Base-by-base conservation (phyloP, 2,888 invertebrate genomes). In the Pristionchus mayeri region DNA sequence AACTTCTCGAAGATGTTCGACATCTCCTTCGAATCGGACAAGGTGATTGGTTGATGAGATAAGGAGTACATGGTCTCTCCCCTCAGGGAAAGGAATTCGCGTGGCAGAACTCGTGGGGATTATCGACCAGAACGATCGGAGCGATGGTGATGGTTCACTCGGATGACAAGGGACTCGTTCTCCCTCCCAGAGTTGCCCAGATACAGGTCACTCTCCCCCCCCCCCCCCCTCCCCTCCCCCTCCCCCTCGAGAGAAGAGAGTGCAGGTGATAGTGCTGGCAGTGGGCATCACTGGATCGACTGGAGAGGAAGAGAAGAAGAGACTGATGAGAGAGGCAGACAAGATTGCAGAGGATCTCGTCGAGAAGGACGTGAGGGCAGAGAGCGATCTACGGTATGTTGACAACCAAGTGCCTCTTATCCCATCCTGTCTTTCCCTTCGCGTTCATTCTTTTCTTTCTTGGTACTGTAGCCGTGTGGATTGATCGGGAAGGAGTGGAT, bases 1-100 rank as follows among this genome's bases (percentile, higher is more conserved):
- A 99, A 99, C 94, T 99, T 99, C 94, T 97, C 98, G 0, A 97
- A 97, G 94, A 99, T 99, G 98, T 99, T 99, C 94, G 97, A 98
- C 90, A 97, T 99, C 85, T 95, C 96, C 16, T 97, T 95, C 93
- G 98, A 98, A 67, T n/a, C 27, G 13, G 82, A 82, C 16, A 57
- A 57, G 54, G 57, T 57, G 24, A n/a, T 1, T 2, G 24, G 24
- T 44, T 13, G 67, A 18, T 67, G 34, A 67, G 30, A 11, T 6
- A 34, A 34, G 16, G 2, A n/a, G 27, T 50, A 48, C 48, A 48
- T 76, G 18, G 16, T n/a, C 21, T 30, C 11, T 71, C 3, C 18
- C 16, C 16, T 71, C 52, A 87, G 86, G 83, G 86, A 7, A 40
- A 76, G 48, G 85, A 87, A 30, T 94, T 95, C 93, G 97, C 97